These are phyloP conservation scores for Eupithecia tripunctaria DNA, from an alignment of 2,888 invertebrate species.

Conservation along the genomic window DNA sequence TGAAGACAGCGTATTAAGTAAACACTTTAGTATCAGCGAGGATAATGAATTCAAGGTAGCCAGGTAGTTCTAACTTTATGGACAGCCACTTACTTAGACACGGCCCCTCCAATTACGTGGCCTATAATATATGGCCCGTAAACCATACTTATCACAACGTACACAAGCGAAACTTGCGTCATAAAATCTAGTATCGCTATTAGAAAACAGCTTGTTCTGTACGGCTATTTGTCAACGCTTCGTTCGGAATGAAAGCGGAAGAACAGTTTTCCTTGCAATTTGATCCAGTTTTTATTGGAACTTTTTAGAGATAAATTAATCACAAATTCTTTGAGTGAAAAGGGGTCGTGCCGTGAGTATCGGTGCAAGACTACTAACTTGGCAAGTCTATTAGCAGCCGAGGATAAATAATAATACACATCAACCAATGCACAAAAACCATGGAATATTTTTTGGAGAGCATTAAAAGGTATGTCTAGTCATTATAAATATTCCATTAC, in stretches of 20 bases:
- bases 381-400: no score
- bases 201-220: constrained; percentile 28
- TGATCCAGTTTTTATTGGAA: neutral
- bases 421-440: neutral
- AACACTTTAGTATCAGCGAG: constrained; percentile 35
- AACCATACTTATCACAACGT: constrained; percentile 72
- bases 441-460: neutral
- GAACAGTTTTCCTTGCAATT: neutral
- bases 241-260: neutral
- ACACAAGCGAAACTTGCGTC: constrained; percentile 65
- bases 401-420: no score
- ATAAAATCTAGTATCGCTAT: constrained; percentile 55
- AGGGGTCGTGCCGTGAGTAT: no score
- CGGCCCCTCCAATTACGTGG: constrained; percentile 65
- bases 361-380: no score
- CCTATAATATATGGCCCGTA: constrained; percentile 71
- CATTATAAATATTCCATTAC: constrained; percentile 45
- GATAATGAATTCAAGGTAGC: constrained; percentile 55
- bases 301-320: no score
- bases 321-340: neutral
- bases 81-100: constrained; percentile 46
- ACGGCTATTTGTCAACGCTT: constrained; percentile 20
- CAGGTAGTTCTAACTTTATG: constrained; percentile 41
- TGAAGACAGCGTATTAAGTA: constrained; percentile 30
- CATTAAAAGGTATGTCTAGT: constrained; percentile 17